These are phyloP conservation scores for Rhinoderma darwinii DNA, from an alignment of 2,113 vertebrate species.

Conservation along the genomic window DNA sequence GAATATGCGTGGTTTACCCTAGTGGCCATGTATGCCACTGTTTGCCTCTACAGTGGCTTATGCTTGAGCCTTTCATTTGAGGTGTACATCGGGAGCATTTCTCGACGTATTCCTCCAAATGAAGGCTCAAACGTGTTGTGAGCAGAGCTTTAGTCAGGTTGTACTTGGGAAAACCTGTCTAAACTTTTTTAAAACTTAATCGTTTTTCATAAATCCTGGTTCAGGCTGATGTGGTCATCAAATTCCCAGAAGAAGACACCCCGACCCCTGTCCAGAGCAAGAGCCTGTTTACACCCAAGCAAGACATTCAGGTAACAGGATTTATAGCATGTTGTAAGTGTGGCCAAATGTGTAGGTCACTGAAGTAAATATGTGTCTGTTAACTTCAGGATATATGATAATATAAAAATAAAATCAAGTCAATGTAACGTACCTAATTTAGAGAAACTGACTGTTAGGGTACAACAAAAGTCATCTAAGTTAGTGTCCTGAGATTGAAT, in stretches of 20 bases:
- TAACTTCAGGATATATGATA: neutral
- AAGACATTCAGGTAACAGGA: slow-evolving; percentile 90
- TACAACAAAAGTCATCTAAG: too few relatives aligned
- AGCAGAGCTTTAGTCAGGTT: neutral
- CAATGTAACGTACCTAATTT: neutral
- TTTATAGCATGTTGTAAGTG: neutral
- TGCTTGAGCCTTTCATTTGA: too few relatives aligned
- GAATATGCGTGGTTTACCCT: too few relatives aligned
- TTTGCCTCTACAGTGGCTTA: too few relatives aligned
- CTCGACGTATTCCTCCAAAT: too few relatives aligned
- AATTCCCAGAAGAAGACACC: slow-evolving; percentile 92
- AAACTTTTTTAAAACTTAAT: neutral
- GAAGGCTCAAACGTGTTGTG: too few relatives aligned
- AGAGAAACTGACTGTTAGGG: neutral
- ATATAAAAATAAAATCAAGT: neutral
- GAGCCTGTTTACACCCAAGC: slow-evolving; percentile 92
- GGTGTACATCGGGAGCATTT: too few relatives aligned
- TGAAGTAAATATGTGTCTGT: neutral
- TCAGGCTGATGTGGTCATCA: slow-evolving; percentile 93
- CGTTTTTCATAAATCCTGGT: slow-evolving; percentile 42
- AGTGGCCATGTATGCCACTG: too few relatives aligned
- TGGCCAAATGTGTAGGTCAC: too few relatives aligned
- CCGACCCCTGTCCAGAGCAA: slow-evolving; percentile 87
- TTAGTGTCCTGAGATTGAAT: neutral
- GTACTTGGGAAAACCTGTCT: neutral